Evolutionary conservation across 1,140 invertebrate genomes (phyloP).

Genomic region (Ostrea edulis): DNA sequence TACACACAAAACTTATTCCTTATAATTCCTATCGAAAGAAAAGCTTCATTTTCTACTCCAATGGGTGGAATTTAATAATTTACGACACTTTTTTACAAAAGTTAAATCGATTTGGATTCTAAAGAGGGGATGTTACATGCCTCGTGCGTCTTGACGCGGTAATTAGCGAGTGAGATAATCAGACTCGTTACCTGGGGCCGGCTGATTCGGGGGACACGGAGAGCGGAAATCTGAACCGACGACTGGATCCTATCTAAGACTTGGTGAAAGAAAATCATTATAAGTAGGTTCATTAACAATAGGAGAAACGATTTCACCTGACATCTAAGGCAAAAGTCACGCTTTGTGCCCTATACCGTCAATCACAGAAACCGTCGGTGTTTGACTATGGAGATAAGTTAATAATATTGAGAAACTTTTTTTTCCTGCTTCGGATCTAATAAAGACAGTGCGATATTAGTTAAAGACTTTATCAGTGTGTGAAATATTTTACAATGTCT

Average conservation of each 20-base stretch:
- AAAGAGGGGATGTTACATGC: background rate
- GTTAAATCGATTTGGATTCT: background rate
- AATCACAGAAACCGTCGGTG: background rate
- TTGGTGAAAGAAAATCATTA: slow-evolving; percentile 37
- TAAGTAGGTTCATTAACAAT: slow-evolving; percentile 33
- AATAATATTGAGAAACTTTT: slow-evolving; percentile 12
- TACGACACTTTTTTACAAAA: slow-evolving; percentile 34
- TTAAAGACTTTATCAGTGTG: background rate
- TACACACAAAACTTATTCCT: background rate
- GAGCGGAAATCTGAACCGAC: slow-evolving; percentile 22
- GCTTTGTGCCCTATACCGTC: background rate
- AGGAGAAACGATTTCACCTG: slow-evolving; percentile 22
- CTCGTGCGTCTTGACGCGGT: slow-evolving; percentile 18
- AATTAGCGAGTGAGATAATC: slow-evolving; percentile 35
- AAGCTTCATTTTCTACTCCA: slow-evolving; percentile 1
- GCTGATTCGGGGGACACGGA: background rate
- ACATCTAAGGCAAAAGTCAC: slow-evolving; percentile 31
- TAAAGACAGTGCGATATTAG: background rate
- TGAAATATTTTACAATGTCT: background rate
- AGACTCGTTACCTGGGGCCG: slow-evolving; percentile 18
- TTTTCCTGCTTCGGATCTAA: background rate
- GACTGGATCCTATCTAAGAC: slow-evolving; percentile 14
- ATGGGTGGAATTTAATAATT: slow-evolving; percentile 27
- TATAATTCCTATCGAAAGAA: background rate
- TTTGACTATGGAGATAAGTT: slow-evolving; percentile 35